Evolutionary conservation across 2,113 vertebrate genomes (phyloP), one percentile per base, ranked within the genome.

Genomic region (Rhabdomys dilectus): DNA sequence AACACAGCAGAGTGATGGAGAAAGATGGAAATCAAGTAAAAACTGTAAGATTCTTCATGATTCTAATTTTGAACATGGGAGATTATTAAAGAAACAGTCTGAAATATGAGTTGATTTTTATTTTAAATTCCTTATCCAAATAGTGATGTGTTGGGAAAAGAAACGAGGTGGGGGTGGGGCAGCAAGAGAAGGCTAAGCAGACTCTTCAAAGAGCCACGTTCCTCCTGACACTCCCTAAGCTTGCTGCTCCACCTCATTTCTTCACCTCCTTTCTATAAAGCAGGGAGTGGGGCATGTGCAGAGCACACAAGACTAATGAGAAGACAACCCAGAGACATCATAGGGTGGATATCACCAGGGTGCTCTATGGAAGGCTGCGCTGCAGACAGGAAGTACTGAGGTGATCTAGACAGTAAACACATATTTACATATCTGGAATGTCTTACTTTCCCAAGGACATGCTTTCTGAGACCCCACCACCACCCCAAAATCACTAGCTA

Each of bases 21-120:
- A 24, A 95, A 95, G 68, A 78, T 11, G 81, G 48, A 88, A 62
- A 93, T 11, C 26, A 87, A 85, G 34, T 51, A 96, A 93, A 96
- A 96, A 68, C 31, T 7, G 36, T 56, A 53, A 92, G 24, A 70
- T 86, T 66, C 48, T 93, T 82, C 60, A 88, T 45, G 45, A 45
- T 45, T 45, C 45, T 45, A 45, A 45, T 45, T 45, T 45, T 45
- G 34, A 42, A 51, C 42, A 77, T 0, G 64, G 29, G 29, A 86
- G 66, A 89, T 76, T 88, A 95, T 95, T 68, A 66, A 24, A 92
- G 87, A 77, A 77, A 48, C 0, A 13, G 39, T 16, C n/a, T 66
- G n/a, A 97, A 91, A 88, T 72, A 29, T 96, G 51, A 88, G 39
- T 39, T 93, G 53, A 48, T 80, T 81, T 91, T 95, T 93, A 75